A percentile compares a stretch with the other conserved stretches of the same genome.
These are phyloP conservation scores for Xenopus laevis DNA, from an alignment of 2,113 vertebrate genomes.

Conservation along the genomic window DNA sequence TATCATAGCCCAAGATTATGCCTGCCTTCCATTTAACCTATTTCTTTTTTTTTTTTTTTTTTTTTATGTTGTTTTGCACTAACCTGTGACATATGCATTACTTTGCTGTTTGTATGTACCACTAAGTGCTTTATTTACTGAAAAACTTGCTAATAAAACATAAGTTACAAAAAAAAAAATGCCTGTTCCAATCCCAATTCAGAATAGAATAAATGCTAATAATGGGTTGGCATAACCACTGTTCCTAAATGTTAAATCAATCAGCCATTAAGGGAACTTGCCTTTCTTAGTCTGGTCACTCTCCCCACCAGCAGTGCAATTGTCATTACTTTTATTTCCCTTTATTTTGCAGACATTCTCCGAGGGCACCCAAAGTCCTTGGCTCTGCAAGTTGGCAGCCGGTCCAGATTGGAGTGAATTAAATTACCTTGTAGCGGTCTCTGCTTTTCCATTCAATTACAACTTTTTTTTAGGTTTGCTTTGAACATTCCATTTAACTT, in stretches of 20 bases:
- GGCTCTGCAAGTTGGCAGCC: slow-evolving; percentile 66
- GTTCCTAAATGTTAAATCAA: slow-evolving; percentile 62
- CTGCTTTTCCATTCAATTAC: slow-evolving; percentile 71
- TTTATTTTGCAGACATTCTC: slow-evolving; percentile 59
- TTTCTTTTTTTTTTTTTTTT: too few species aligned
- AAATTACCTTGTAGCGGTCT: slow-evolving; percentile 69
- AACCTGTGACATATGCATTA: too few species aligned
- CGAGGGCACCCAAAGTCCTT: slow-evolving; percentile 67
- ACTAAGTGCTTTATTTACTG: too few species aligned
- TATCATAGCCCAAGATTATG: too few species aligned
- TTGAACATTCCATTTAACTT: slow-evolving; percentile 62
- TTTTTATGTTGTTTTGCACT: too few species aligned
- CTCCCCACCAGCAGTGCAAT: slow-evolving; percentile 32
- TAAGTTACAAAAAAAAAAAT: too few species aligned
- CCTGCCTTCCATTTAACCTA: too few species aligned
- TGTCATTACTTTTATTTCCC: slow-evolving; percentile 31
- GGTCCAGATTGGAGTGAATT: slow-evolving; percentile 63
- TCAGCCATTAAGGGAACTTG: slow-evolving; percentile 57
- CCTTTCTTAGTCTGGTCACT: slow-evolving; percentile 30
- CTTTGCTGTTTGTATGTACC: too few species aligned
- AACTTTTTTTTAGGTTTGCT: slow-evolving; percentile 57
- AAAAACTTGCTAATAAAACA: too few species aligned
- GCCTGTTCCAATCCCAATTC: slow-evolving; percentile 11
- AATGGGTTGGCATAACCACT: slow-evolving; percentile 47
- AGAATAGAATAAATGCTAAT: slow-evolving; percentile 60